Percentiles rank a stretch among this genome's conserved stretches.
Conservation (phyloP, 2,113 vertebrate genomes). For the Vulpes vulpes region DNA sequence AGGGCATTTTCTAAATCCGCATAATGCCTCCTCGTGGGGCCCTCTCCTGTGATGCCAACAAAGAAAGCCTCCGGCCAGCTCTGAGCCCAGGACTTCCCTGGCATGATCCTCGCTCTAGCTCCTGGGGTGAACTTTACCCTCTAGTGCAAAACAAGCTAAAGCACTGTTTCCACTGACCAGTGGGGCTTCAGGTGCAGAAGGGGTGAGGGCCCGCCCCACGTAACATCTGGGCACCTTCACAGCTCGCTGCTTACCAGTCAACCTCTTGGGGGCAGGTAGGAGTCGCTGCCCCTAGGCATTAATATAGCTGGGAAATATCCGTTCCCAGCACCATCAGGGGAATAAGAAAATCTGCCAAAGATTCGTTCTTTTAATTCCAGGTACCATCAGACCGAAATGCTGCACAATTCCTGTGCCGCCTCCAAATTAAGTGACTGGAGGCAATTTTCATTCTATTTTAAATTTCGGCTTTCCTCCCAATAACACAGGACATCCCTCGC, state of each 20-base stretch:
- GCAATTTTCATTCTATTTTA: constrained; percentile 82
- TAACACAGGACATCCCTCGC: constrained; percentile 70
- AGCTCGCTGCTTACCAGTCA: constrained; percentile 8
- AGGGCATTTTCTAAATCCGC: neutral
- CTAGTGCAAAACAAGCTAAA: constrained; percentile 1
- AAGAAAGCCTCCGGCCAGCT: neutral
- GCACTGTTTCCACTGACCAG: neutral
- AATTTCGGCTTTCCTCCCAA: constrained; percentile 80
- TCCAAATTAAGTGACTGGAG: constrained; percentile 73
- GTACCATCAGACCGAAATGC: neutral
- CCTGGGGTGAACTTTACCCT: neutral
- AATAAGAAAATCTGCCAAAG: constrained; percentile 61
- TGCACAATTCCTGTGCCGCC: neutral
- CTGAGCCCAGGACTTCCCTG: neutral
- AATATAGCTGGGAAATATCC: neutral
- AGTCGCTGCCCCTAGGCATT: neutral
- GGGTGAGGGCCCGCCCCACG: neutral
- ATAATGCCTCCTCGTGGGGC: neutral
- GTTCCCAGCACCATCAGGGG: constrained; percentile 20
- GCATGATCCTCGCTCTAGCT: neutral
- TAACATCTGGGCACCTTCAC: fast-evolving
- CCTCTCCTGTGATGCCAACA: neutral
- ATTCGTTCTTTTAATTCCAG: constrained; percentile 61
- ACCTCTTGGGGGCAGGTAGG: neutral
- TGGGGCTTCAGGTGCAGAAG: neutral